Evolutionary conservation across 2,797 vertebrate species (phyloP), one percentile per base, ranked within the genome.

Genomic region (Australoheros facetus): DNA sequence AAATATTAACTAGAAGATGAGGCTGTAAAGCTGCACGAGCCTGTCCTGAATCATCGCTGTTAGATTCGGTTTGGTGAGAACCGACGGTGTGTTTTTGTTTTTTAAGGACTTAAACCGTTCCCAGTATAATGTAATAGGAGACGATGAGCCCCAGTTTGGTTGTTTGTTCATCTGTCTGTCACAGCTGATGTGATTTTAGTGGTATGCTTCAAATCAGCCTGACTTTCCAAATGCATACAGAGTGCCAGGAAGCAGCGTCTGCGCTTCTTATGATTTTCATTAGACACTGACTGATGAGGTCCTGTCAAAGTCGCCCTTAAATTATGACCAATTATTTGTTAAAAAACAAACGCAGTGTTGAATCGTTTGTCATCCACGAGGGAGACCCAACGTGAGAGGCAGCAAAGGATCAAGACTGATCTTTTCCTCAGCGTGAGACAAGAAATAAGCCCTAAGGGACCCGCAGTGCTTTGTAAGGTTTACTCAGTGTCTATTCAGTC

Each of bases 151-250:
- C 48, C 16, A 10, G 23, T 51, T 69, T 4, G 62, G 23, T n/a
- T 51, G 64, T 69, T 69, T 69, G 42, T 17, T 69, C 42, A 51
- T 69, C 62, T 51, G 62, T 69, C 42, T 69, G 12, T 45, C 62
- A 51, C 26, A 69, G 62, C 62, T 51, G 26, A 69, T 51, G 42
- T 4, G 42, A 48, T 66, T 66, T 3, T 19, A 66, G 62, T 48
- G 39, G 2, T 19, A 19, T 66, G 28, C 14, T 28, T 66, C 62
- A 28, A 28, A 66, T 0, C 42, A 28, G 16, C 28, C 23, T 19
- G 39, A 66, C 34, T 60, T 66, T 66, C 16, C 23, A 66, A 66
- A 2, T 48, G 28, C 11, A 28, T 66, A 45, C 23, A 66, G 39
- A 48, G 39, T 66, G 62, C 62, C 23, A 48, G 62, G 26, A 48